Evolutionary conservation across 2,797 vertebrate species (phyloP).

Genomic region (Streptopelia turtur): DNA sequence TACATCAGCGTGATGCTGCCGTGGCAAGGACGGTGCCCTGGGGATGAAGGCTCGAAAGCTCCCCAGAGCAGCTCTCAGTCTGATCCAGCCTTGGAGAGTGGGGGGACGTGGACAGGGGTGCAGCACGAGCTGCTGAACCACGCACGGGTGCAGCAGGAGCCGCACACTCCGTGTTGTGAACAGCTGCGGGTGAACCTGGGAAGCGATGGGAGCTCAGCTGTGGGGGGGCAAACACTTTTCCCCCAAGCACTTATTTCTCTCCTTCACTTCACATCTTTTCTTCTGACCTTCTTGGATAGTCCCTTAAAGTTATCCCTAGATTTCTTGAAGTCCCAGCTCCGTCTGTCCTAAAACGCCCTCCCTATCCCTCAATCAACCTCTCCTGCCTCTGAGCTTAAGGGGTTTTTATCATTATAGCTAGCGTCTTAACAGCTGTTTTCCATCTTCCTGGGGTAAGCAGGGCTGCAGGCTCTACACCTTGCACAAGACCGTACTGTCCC

Average conservation of each 20-base stretch:
- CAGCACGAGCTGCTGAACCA: not conserved
- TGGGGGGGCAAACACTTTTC: not conserved
- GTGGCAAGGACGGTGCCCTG: not conserved
- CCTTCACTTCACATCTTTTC: not conserved
- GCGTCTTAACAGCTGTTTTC: not conserved
- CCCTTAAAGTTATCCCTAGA: not conserved
- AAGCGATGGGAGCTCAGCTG: not conserved
- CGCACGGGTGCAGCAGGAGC: not conserved
- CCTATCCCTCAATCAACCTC: not conserved
- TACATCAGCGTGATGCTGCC: not conserved
- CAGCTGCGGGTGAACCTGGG: not conserved
- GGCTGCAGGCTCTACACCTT: not conserved
- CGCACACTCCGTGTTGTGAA: accelerated
- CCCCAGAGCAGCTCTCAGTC: not conserved
- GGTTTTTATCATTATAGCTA: not conserved
- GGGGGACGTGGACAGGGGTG: not conserved
- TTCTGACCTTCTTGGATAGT: not conserved
- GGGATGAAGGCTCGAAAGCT: not conserved
- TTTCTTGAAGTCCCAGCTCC: not conserved
- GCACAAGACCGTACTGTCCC: not conserved
- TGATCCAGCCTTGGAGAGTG: not conserved
- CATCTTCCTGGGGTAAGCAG: accelerated
- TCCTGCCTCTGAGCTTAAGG: not conserved
- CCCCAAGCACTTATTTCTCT: not conserved
- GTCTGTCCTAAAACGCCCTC: not conserved